Percentiles rank a stretch among this genome's conserved stretches.
Evolutionary conservation across 2,888 invertebrate genomes (phyloP).

Genomic region (Meliscaeva auricollis): DNA sequence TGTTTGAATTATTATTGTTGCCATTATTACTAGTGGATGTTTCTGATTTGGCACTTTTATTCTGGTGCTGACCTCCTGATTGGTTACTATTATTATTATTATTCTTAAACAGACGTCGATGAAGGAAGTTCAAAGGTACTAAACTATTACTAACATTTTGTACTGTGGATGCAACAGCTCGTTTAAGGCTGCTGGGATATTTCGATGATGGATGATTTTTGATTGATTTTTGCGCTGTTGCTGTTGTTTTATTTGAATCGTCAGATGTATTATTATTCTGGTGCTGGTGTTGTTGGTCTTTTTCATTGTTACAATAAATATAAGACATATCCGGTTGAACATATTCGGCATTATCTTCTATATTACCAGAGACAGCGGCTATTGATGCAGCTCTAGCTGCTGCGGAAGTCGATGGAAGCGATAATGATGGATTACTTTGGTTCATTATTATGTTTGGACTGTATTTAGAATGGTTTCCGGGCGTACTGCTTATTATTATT

Average conservation of each 20-base stretch:
- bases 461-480: constrained; percentile 80
- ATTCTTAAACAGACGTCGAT: constrained; percentile 79
- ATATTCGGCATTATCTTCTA: constrained; percentile 59
- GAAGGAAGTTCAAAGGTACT: constrained; percentile 78
- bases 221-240: constrained; percentile 42
- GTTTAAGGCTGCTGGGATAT: constrained; percentile 78
- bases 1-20: constrained; percentile 55
- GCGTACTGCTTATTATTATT: constrained; percentile 81
- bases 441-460: constrained; percentile 78
- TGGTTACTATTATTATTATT: constrained; percentile 74
- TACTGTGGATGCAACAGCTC: constrained; percentile 80
- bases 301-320: constrained; percentile 36
- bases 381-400: constrained; percentile 73
- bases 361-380: constrained; percentile 33
- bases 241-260: constrained; percentile 21
- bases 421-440: constrained; percentile 77
- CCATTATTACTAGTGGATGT: constrained; percentile 50
- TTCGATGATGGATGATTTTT: constrained; percentile 77
- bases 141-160: constrained; percentile 78
- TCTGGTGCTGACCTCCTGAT: too few relatives aligned
- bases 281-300: constrained; percentile 49
- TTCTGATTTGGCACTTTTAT: constrained; percentile 58
- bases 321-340: constrained; percentile 52
- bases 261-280: constrained; percentile 40
- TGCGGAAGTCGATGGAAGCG: constrained; percentile 80